Base-by-base conservation (phyloP, 1,140 invertebrate species). In the Pachyrhynchus sulphureomaculatus region DNA sequence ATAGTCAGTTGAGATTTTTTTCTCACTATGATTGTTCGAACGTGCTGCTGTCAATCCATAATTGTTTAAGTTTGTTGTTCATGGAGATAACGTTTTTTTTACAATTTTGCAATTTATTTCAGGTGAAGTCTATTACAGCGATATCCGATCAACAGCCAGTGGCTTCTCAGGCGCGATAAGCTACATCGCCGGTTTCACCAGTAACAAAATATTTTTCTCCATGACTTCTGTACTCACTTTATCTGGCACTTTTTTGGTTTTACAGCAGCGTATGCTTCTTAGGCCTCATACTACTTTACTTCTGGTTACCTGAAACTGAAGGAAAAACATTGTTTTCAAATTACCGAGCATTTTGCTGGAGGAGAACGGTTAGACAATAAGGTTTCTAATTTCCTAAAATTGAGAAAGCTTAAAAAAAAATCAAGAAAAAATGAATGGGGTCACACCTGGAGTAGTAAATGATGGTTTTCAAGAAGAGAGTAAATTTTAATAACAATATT, bases 241-340 rank as follows among this genome's bases (percentile, higher is more conserved):
- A 15, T 82, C 84, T 15, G 88, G 88, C 2, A 86, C 85, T 0
- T 88, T n/a, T 89, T 66, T 80, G 85, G 23, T 81, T 89, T 37
- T 84, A 91, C 69, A 85, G 62, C 20, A 18, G 20, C 13, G 80
- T 86, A 59, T 78, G 88, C 32, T 84, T 93, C 48, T 48, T 85
- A 2, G 87, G 88, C 2, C 74, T 84, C 5, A 47, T 82, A 2
- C 68, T 79, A 1, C 67, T 87, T 1, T 85, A 83, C 61, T 82
- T 81, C 41, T 72, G 78, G 4, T 63, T 83, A 37, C 91, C 90
- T 1, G 91, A 96, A 80, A 96, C 93, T 0, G 93, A 95, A 75
- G 89, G 89, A 0, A 87, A 88, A 70, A 86, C 86, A 0, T 75
- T 94, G 2, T 82, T n/a, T 85, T 62, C 90, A 95, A 75, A 85